Evolutionary conservation across 2,888 invertebrate genomes (phyloP).

Genomic region (Drosophila nr. perissopoda): DNA sequence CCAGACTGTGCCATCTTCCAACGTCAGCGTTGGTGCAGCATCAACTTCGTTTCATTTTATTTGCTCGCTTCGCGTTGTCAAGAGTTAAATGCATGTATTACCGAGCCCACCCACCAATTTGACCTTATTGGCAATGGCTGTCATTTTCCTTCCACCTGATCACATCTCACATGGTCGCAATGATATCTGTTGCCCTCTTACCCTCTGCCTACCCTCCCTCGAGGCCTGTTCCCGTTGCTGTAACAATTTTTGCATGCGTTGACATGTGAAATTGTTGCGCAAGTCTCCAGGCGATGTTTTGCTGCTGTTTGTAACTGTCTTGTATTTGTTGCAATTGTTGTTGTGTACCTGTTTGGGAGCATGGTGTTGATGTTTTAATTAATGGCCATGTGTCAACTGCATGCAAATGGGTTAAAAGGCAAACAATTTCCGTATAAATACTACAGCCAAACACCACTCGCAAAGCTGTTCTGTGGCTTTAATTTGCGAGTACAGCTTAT

Average conservation of each 20-base stretch:
- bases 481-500: not conserved
- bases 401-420: conserved; percentile 62
- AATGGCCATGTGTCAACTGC: conserved; percentile 66
- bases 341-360: conserved; percentile 1
- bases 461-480: conserved; percentile 12
- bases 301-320: conserved; percentile 39
- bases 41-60: conserved; percentile 56
- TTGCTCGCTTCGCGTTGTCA: conserved; percentile 65
- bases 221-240: not conserved
- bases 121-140: conserved; percentile 65
- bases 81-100: conserved; percentile 62
- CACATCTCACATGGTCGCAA: conserved; percentile 58
- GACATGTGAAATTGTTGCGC: conserved; percentile 74
- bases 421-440: conserved; percentile 53
- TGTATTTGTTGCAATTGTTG: conserved; percentile 25
- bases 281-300: conserved; percentile 69
- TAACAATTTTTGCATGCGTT: conserved; percentile 67
- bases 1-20: conserved; percentile 41
- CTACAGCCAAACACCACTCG: conserved; percentile 10
- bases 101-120: conserved; percentile 28
- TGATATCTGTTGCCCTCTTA: conserved; percentile 9
- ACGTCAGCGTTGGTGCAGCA: conserved; percentile 42
- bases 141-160: conserved; percentile 71
- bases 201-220: not conserved
- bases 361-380: conserved; percentile 68